Conservation (phyloP, 1,140 invertebrate species). For the Rhyacophila brunnea region DNA sequence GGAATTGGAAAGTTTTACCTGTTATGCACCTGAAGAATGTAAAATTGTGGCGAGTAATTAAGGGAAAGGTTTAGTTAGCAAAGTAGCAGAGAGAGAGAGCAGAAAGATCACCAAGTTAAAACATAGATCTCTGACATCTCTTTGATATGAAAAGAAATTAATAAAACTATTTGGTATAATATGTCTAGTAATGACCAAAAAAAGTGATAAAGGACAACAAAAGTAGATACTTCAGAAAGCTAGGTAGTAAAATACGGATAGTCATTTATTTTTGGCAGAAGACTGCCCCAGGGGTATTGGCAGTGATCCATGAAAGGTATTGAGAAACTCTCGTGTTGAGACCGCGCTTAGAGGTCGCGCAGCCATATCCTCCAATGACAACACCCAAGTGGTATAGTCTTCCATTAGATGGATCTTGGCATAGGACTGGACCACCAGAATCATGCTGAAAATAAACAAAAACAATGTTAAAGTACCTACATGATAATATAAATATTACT, state of each 20-base stretch:
- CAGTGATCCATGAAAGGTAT: slow-evolving; percentile 56
- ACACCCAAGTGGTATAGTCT: slow-evolving; percentile 53
- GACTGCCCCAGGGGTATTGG: slow-evolving; percentile 41
- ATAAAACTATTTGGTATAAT: too few species aligned
- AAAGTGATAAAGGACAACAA: background rate
- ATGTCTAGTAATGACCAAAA: too few species aligned
- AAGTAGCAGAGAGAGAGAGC: too few species aligned
- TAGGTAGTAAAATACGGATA: background rate
- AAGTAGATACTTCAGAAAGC: background rate
- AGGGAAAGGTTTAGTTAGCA: too few species aligned
- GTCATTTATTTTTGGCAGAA: slow-evolving; percentile 41
- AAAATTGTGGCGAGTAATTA: too few species aligned
- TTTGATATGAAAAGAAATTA: background rate
- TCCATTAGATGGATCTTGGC: slow-evolving; percentile 49
- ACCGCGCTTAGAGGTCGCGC: slow-evolving; percentile 48
- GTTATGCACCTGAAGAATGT: too few species aligned
- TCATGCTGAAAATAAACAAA: slow-evolving; percentile 65
- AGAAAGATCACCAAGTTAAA: too few species aligned
- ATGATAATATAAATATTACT: too few species aligned
- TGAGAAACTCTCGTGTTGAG: slow-evolving; percentile 55
- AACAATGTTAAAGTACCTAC: too few species aligned
- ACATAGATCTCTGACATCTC: too few species aligned
- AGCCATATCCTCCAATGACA: slow-evolving; percentile 57
- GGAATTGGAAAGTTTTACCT: too few species aligned
- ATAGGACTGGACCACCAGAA: slow-evolving; percentile 67